A percentile compares a stretch with the other conserved stretches of the same genome.
These are phyloP conservation scores for Cardiocondyla obscurior DNA, from an alignment of 1,140 invertebrate genomes.

Conservation along the genomic window DNA sequence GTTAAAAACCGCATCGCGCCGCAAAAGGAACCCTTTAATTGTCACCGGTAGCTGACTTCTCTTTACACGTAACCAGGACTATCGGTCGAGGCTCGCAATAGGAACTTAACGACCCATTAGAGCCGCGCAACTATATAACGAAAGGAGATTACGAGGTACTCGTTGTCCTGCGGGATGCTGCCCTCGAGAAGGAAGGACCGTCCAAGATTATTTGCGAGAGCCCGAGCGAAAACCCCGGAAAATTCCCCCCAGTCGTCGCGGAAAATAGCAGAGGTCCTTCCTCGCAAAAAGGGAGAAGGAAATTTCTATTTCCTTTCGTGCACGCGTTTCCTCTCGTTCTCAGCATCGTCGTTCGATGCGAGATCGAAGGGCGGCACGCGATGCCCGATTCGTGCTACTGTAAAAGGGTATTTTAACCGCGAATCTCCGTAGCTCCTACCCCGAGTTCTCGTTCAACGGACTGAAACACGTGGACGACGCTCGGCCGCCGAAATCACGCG, in stretches of 20 bases:
- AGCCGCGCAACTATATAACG: slow-evolving; percentile 15
- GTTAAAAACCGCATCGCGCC: neutral
- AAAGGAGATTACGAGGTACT: slow-evolving; percentile 21
- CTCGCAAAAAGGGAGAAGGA: neutral
- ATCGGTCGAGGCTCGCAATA: neutral
- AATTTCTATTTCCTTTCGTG: slow-evolving; percentile 29
- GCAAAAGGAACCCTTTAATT: slow-evolving; percentile 52
- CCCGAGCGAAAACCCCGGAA: too few species aligned
- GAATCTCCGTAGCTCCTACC: neutral
- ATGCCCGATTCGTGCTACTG: slow-evolving; percentile 5
- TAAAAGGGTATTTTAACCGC: slow-evolving; percentile 39
- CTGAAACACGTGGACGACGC: slow-evolving; percentile 18
- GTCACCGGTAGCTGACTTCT: slow-evolving; percentile 38
- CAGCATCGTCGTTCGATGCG: slow-evolving; percentile 5
- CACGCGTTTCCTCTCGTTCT: neutral
- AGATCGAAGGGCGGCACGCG: neutral
- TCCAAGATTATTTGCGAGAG: neutral
- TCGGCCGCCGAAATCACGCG: slow-evolving; percentile 45
- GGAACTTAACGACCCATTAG: slow-evolving; percentile 36
- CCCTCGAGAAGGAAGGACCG: neutral
- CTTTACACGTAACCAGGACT: slow-evolving; percentile 6
- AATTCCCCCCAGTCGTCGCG: neutral
- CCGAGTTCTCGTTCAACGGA: slow-evolving; percentile 6
- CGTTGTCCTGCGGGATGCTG: neutral
- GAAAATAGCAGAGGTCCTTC: neutral